These are phyloP conservation scores for Ibycter americanus DNA, from an alignment of 2,797 vertebrate species.

Conservation along the genomic window DNA sequence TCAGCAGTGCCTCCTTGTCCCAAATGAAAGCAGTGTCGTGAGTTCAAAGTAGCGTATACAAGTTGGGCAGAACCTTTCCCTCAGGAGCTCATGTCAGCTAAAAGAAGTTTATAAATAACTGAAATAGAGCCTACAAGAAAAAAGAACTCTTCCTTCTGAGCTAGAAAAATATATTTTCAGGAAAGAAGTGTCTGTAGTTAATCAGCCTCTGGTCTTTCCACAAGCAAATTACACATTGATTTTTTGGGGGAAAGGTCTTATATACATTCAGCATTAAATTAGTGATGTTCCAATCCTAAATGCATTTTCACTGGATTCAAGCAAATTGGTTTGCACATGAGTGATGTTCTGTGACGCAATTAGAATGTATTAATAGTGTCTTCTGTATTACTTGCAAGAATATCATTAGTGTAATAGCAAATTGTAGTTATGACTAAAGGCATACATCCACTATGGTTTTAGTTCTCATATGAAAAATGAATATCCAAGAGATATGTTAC, in stretches of 20 bases:
- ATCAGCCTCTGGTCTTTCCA: not conserved
- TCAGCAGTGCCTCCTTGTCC: not conserved
- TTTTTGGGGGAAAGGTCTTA: not conserved
- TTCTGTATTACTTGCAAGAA: not conserved
- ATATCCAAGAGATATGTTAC: not conserved
- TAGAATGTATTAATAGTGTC: not conserved
- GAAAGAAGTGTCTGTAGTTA: not conserved
- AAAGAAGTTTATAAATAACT: not conserved
- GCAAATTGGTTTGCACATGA: not conserved
- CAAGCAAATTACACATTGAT: not conserved
- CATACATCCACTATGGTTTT: not conserved
- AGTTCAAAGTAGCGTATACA: not conserved
- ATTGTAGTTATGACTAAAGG: not conserved
- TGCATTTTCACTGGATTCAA: not conserved
- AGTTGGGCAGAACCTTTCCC: not conserved
- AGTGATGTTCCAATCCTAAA: not conserved
- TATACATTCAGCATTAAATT: not conserved
- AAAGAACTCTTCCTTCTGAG: not conserved
- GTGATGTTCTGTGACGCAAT: not conserved
- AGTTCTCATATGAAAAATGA: not conserved
- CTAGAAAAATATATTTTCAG: not conserved
- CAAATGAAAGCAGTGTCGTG: not conserved
- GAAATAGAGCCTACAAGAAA: not conserved
- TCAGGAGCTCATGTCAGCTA: not conserved
- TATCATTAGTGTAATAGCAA: not conserved